Evolutionary conservation across 1,140 invertebrate species (phyloP), one percentile per base, ranked within the genome.

Genomic region (Neodiprion virginianus): DNA sequence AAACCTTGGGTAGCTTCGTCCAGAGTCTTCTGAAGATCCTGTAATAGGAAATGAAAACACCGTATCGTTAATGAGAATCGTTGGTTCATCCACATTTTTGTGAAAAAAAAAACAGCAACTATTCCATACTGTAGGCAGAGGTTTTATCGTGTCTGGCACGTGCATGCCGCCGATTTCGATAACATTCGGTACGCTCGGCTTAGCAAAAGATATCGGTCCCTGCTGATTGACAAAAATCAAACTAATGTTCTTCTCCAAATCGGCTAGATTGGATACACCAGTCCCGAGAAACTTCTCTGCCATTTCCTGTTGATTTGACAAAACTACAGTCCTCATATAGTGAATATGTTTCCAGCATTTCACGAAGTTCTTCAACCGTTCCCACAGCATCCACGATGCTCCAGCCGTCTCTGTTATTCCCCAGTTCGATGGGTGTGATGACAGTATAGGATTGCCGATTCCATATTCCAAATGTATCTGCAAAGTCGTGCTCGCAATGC

Each of bases 141-240:
- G 76, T 47, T 67, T 8, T 0, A 71, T 21, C 1, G 74, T 73
- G 9, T 67, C 66, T 14, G 61, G 28, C 72, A 91, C 85, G 74
- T 91, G 87, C 71, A 91, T 86, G 49, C 89, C 88, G 71, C 84
- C 90, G n/a, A 90, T 89, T 71, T 87, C 86, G 8, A 88, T 84
- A 76, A 89, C 88, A 79, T 87, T 91, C 2, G 92, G 88, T 48
- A 91, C 75, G 11, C 87, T 81, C 0, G 92, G 91, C 68, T 88
- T 85, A 9, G 89, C 85, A 68, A 89, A 87, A 70, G 90, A 89
- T 7, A 92, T 79, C 7, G 84, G 85, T 9, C 90, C 87, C 77
- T 92, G 90, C 12, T 91, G 90, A 76, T 93, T 92, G 0, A 89
- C 71, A 8, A 94, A 76, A 69, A 92, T 67, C 65, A 89, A 28